Base-by-base conservation (phyloP, 2,888 invertebrate species). In the Agriopis leucophaearia region DNA sequence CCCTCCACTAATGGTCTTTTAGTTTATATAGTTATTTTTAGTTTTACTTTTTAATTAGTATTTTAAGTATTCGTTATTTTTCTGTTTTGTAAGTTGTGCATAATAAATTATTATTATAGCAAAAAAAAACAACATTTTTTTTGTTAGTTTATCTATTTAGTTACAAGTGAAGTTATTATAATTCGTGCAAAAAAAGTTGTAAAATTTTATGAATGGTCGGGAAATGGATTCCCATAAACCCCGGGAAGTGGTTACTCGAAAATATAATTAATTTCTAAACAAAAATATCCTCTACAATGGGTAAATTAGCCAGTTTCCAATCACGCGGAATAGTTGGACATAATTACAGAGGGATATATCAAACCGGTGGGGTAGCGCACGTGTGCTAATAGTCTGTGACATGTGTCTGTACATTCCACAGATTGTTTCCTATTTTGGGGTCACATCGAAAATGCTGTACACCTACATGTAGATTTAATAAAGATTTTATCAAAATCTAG, bases 301-400 rank as follows among this genome's bases (percentile, higher is more conserved):
- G 64, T 70, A 69, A 71, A 74, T 76, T 71, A 74, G 64, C 44
- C 58, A 56, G 70, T 75, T 75, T 75, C 62, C 73, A 70, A 78
- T 63, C 73, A 73, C 72, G 76, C 75, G 74, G 81, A 81, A 81
- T 81, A 76, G 76, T 81, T 76, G 69, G 73, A 74, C 70, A 75
- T 78, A 78, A 82, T 84, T 79, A 78, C 74, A 77, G 71, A 27
- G 76, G 82, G 80, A 78, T 77, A 71, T 86, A 87, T 86, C 79
- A 84, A 80, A 76, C 71, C 76, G 58, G 57, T n/a, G 51, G 63
- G 62, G 64, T 59, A n/a, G 63, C 69, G 63, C 74, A 74, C 74
- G 74, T 73, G 74, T 48, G 50, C 59, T 74, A 71, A 74, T 71
- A 70, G 70, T 59, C 64, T 73, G 78, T 75, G 77, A 83, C 84